Base-by-base conservation (phyloP, 2,797 vertebrate species). In the Capromys pilorides region DNA sequence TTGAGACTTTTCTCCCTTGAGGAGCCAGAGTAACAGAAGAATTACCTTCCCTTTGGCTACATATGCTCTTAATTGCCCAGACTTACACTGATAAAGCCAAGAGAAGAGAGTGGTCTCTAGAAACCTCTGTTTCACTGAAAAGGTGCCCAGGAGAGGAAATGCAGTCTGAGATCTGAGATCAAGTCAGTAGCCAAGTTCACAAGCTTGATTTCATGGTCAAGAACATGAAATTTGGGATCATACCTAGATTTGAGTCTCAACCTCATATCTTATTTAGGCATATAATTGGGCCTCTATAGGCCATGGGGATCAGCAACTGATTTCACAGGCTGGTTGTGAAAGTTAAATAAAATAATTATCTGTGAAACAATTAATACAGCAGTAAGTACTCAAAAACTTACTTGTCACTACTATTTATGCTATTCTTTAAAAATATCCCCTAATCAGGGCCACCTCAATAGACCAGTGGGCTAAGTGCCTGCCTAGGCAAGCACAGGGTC, bases 171-270 rank as follows among this genome's bases (percentile, higher is more conserved):
- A 86, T 66, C 86, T 86, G 28, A 39, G 57, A 86, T 95, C 71
- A 92, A 49, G 49, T 92, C 88, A 95, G 77, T 6, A 69, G 41
- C 49, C 69, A 57, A 84, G n/a, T 92, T 93, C 90, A 86, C 87
- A 95, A 90, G 94, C 87, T 85, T 80, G 66, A 67, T n/a, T 67
- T 67, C 39, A 83, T 41, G 57, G 57, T 85, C 64, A 89, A 95
- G 73, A 81, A 61, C 1, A 0, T 41, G 31, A n/a, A 45, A 91
- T 87, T 84, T 95, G 21, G 49, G 82, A 71, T 91, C 61, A 82
- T 9, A 75, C 26, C 41, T 91, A 88, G 49, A 84, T 81, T 94
- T 90, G 24, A 94, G 62, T 86, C 92, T 86, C 49, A 88, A 18
- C 2, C 6, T 28, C 33, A 31, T 16, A 69, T 54, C 24, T 31